These are phyloP conservation scores for Atractosteus spatula DNA, from an alignment of 2,113 vertebrate genomes.

Conservation along the genomic window DNA sequence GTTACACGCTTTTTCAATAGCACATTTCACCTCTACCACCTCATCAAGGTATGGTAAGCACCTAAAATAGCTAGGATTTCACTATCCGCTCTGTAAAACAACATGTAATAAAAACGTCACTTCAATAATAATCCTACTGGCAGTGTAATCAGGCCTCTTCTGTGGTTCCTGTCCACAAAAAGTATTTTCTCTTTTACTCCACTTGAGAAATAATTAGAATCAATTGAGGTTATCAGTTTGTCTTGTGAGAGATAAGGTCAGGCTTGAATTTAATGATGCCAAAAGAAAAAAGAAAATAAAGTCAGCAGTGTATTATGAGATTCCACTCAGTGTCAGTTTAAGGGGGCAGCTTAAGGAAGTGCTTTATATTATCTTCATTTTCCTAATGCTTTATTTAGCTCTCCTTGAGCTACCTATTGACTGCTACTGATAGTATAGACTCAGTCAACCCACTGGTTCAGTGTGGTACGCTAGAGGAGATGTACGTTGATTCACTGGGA, in stretches of 20 bases:
- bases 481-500: no score
- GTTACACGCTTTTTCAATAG: background rate
- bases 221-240: slow-evolving; percentile 41
- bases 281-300: slow-evolving; percentile 14
- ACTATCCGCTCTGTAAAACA: slow-evolving; percentile 43
- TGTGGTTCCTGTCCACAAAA: slow-evolving; percentile 35
- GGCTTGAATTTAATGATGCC: slow-evolving; percentile 51
- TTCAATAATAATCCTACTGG: slow-evolving; percentile 69
- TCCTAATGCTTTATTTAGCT: no score
- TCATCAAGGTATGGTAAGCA: no score
- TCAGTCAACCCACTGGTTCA: no score
- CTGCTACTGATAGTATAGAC: no score
- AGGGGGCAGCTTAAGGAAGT: no score
- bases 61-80: slow-evolving; percentile 44
- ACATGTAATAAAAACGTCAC: slow-evolving; percentile 59
- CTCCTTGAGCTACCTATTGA: no score
- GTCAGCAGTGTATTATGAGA: background rate
- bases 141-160: slow-evolving; percentile 58
- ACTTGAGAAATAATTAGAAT: slow-evolving; percentile 57
- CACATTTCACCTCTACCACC: no score
- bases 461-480: no score
- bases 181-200: slow-evolving; percentile 46
- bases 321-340: background rate
- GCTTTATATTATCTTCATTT: no score
- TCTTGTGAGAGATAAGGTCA: slow-evolving; percentile 43